These are phyloP conservation scores for Philotrypesis tridentata DNA, from an alignment of 1,140 invertebrate genomes.

Conservation along the genomic window DNA sequence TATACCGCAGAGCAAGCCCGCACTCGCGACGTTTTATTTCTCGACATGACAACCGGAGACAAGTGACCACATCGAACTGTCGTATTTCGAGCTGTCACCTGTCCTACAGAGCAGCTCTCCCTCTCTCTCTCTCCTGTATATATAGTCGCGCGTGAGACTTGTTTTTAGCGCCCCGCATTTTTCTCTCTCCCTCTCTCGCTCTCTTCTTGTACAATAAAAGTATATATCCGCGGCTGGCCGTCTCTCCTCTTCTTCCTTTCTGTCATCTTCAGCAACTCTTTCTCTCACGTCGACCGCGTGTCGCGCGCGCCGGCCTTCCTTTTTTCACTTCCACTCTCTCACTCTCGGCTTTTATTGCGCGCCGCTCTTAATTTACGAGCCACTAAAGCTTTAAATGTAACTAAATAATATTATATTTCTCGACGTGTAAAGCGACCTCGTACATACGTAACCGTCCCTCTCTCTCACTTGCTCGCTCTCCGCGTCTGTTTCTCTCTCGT, in stretches of 20 bases:
- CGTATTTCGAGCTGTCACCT: constrained; percentile 68
- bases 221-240: neutral
- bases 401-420: constrained; percentile 45
- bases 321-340: neutral
- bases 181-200: neutral
- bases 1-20: constrained; percentile 16
- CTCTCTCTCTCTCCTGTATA: constrained; percentile 35
- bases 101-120: constrained; percentile 53
- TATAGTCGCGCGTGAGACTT: neutral
- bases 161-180: neutral
- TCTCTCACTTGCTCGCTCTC: too few species aligned
- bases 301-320: neutral
- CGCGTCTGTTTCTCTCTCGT: too few species aligned
- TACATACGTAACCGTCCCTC: too few species aligned
- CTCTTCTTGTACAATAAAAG: constrained; percentile 53
- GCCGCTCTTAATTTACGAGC: constrained; percentile 30
- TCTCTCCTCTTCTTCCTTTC: constrained; percentile 7
- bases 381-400: constrained; percentile 38
- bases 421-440: neutral
- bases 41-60: constrained; percentile 61
- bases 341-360: constrained; percentile 11
- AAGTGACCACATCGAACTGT: constrained; percentile 71
- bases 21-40: constrained; percentile 64
- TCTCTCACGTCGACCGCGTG: neutral
- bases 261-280: constrained; percentile 23